Conservation (phyloP, 1,140 invertebrate species). For the Vollenhovia emeryi region DNA sequence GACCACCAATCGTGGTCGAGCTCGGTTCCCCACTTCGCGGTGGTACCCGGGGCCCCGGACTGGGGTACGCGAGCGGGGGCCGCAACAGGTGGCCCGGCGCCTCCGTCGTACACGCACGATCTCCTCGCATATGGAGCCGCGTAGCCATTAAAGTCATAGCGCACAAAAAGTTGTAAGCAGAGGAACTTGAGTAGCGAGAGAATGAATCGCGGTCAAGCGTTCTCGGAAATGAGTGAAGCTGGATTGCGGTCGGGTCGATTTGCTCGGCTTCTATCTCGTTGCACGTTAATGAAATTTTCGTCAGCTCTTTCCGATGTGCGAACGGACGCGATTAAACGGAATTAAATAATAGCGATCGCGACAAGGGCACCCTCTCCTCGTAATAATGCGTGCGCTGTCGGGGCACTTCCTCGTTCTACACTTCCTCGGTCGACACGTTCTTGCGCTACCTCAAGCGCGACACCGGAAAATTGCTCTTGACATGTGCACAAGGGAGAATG, state of each 20-base stretch:
- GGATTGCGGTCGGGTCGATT: background rate
- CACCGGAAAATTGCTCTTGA: slow-evolving; percentile 46
- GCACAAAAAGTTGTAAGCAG: slow-evolving; percentile 18
- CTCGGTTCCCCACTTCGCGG: slow-evolving; percentile 63
- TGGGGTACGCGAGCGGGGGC: slow-evolving; percentile 54
- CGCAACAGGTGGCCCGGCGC: slow-evolving; percentile 84
- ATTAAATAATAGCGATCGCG: background rate
- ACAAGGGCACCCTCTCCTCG: background rate
- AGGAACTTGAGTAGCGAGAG: background rate
- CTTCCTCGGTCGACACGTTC: background rate
- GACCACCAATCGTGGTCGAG: slow-evolving; percentile 75
- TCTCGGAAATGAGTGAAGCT: background rate
- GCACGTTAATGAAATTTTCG: background rate
- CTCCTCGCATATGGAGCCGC: slow-evolving; percentile 59
- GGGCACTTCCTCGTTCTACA: background rate
- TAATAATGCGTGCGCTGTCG: slow-evolving; percentile 7
- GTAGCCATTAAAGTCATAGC: slow-evolving; percentile 53
- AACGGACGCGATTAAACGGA: background rate
- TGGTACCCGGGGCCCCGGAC: slow-evolving; percentile 29
- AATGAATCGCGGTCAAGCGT: background rate
- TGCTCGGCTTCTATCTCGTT: background rate
- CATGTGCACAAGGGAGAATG: slow-evolving; percentile 6
- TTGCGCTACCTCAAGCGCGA: background rate
- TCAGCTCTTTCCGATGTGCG: background rate
- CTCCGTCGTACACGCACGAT: slow-evolving; percentile 66